phyloP scores from a whole-genome alignment of 2,797 vertebrate genomes.

The Falco columbarius region DNA sequence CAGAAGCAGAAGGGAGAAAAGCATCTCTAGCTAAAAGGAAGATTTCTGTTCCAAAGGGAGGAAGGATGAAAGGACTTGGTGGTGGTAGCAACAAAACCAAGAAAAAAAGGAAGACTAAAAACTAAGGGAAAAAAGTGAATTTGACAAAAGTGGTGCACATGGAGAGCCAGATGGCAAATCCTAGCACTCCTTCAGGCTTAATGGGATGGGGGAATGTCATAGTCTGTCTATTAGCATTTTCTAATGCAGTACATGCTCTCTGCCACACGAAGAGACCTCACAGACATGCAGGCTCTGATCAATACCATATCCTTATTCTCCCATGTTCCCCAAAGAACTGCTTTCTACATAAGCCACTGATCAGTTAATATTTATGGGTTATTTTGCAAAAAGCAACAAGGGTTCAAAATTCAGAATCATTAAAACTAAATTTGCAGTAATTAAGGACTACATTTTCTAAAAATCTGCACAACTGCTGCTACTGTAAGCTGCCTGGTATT shows the following conservation, averaged over 20 bases:
- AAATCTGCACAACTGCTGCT: neutral
- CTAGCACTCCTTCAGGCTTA: conserved; percentile 7
- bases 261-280: neutral
- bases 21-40: neutral
- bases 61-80: neutral
- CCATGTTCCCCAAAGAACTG: rapidly evolving
- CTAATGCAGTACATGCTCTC: neutral
- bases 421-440: neutral
- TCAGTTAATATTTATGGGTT: neutral
- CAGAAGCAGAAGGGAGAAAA: conserved; percentile 34
- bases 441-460: neutral
- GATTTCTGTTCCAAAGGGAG: conserved; percentile 1
- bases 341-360: neutral
- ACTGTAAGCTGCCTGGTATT: neutral
- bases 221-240: neutral
- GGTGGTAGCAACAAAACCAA: neutral
- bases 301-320: neutral
- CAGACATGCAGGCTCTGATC: neutral
- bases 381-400: neutral
- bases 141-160: neutral
- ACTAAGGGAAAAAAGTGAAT: neutral
- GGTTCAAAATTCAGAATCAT: neutral
- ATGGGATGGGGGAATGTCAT: neutral
- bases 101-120: neutral
- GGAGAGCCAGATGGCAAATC: conserved; percentile 21